Percentiles rank a stretch among this genome's conserved stretches.
Evolutionary conservation across 1,140 invertebrate species (phyloP).

Genomic region (Harpegnathos saltator): DNA sequence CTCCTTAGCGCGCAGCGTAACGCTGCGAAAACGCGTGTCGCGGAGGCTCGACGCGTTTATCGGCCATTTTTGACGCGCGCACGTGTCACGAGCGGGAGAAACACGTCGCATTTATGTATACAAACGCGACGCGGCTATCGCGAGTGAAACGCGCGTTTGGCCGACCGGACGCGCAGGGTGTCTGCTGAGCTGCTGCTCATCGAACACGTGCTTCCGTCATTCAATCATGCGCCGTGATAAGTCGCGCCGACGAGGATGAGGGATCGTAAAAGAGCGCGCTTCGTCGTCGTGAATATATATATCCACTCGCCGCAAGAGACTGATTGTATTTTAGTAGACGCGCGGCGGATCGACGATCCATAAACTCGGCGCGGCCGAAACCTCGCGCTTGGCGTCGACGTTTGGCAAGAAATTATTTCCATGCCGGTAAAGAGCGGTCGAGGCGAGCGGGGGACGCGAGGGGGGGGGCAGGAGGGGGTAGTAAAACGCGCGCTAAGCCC

Average conservation of each 20-base stretch:
- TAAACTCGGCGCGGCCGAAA: not conserved
- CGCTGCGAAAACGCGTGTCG: not conserved
- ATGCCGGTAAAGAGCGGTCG: not conserved
- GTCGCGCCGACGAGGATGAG: slow-evolving; percentile 9
- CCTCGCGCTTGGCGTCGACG: not conserved
- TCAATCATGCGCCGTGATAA: slow-evolving; percentile 34
- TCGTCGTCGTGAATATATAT: slow-evolving; percentile 18
- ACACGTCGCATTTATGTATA: not conserved
- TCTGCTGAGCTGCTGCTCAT: not conserved
- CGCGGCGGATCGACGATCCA: not conserved
- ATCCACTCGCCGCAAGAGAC: not conserved
- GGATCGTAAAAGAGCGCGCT: slow-evolving; percentile 1
- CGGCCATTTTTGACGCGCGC: too few species aligned
- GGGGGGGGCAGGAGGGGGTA: not conserved
- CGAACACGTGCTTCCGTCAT: not conserved
- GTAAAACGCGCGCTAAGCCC: slow-evolving; percentile 8
- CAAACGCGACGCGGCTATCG: not conserved
- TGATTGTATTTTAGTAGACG: slow-evolving; percentile 9
- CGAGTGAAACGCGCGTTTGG: slow-evolving; percentile 9
- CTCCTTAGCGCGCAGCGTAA: not conserved
- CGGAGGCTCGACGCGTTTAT: not conserved
- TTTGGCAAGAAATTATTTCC: slow-evolving; percentile 27
- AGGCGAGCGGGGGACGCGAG: too few species aligned
- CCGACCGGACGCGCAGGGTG: not conserved
- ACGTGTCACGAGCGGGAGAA: not conserved